These are phyloP conservation scores for Antigone vipio DNA, from an alignment of 2,113 vertebrate species.

Conservation along the genomic window DNA sequence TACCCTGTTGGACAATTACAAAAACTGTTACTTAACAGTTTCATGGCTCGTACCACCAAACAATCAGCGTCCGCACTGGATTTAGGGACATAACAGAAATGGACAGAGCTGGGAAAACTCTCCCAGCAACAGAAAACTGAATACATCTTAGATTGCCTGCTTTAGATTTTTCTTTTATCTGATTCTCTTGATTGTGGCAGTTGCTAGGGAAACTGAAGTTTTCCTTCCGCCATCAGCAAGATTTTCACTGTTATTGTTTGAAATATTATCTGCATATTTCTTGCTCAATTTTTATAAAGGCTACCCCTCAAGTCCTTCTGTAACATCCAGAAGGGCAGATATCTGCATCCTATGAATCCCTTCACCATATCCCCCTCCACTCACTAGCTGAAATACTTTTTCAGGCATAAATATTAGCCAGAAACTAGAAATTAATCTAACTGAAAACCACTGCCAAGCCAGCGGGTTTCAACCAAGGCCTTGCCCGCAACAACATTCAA, in stretches of 20 bases:
- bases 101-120: not conserved
- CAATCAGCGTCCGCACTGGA: not conserved
- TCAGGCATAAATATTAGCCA: too few species aligned
- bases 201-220: constrained; percentile 50
- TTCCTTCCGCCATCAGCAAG: not conserved
- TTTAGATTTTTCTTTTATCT: not conserved
- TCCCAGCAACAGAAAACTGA: not conserved
- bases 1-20: constrained; percentile 79
- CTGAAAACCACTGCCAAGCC: too few species aligned
- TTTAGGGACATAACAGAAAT: not conserved
- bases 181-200: constrained; percentile 19
- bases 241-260: not conserved
- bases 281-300: not conserved
- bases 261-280: not conserved
- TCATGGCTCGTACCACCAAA: not conserved
- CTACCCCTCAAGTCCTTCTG: not conserved
- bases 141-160: not conserved
- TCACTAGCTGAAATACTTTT: too few species aligned
- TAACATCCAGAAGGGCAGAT: too few species aligned
- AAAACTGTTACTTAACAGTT: not conserved
- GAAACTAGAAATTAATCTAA: too few species aligned
- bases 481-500: too few species aligned
- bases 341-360: too few species aligned
- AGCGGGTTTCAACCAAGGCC: too few species aligned
- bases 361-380: too few species aligned